These are phyloP conservation scores for Psittacula echo DNA, from an alignment of 2,797 vertebrate species.

Conservation along the genomic window DNA sequence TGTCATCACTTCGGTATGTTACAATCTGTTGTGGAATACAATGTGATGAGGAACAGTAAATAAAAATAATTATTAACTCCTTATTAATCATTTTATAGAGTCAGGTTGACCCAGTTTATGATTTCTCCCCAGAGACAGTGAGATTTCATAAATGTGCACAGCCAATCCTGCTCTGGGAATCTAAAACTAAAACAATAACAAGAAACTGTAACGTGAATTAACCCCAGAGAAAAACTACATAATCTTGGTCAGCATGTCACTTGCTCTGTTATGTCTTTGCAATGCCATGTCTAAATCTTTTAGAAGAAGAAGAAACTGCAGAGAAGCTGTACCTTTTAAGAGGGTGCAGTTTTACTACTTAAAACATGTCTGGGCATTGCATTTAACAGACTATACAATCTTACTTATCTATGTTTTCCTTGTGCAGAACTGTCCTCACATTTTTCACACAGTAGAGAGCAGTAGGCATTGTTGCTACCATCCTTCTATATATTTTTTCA, in stretches of 20 bases:
- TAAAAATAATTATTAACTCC: slow-evolving; percentile 9
- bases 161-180: background rate
- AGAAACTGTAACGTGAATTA: background rate
- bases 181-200: background rate
- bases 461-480: background rate
- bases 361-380: background rate
- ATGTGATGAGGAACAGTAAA: background rate
- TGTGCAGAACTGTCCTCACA: background rate
- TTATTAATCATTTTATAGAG: slow-evolving; percentile 2
- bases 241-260: background rate
- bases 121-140: background rate
- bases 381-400: background rate
- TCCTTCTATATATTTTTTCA: background rate
- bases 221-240: background rate
- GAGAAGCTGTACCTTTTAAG: background rate
- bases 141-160: background rate
- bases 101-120: background rate
- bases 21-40: background rate
- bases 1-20: background rate
- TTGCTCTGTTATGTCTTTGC: background rate
- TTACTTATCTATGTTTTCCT: background rate
- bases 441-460: background rate
- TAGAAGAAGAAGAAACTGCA: background rate
- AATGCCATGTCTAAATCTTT: background rate
- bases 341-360: background rate